Conservation (phyloP, 2,888 invertebrate genomes). For the Pristionchus mayeri region DNA sequence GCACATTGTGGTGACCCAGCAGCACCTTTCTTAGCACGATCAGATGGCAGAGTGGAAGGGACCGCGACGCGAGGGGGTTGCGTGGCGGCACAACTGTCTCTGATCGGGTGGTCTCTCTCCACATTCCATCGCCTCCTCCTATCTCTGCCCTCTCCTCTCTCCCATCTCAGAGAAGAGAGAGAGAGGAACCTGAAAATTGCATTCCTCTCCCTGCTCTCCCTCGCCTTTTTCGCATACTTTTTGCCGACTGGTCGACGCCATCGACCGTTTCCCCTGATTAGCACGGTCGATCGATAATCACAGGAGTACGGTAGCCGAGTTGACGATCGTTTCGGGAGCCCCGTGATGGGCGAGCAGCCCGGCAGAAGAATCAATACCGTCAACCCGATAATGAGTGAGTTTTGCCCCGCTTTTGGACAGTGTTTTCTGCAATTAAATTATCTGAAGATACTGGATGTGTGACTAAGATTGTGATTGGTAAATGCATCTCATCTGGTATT, state of each 20-base stretch:
- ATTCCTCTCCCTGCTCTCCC: constrained; percentile 7
- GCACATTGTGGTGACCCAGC: neutral
- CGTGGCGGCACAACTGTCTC: constrained; percentile 40
- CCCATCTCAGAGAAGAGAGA: neutral
- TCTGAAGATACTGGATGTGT: too few relatives aligned
- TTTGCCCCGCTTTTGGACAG: neutral
- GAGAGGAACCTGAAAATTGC: constrained; percentile 37
- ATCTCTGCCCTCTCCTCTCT: neutral
- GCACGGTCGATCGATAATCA: neutral
- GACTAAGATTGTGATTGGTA: too few relatives aligned
- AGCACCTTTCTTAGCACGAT: neutral
- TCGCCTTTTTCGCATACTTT: constrained; percentile 15
- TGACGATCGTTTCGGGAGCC: neutral
- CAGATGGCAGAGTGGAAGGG: neutral
- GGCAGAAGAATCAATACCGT: constrained; percentile 31
- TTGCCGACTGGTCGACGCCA: neutral
- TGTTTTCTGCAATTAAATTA: too few relatives aligned
- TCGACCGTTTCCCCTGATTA: neutral
- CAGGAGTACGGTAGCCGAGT: neutral
- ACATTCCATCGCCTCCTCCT: constrained; percentile 28
- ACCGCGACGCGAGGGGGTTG: constrained; percentile 36
- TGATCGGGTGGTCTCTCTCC: neutral
- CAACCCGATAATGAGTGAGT: constrained; percentile 39
- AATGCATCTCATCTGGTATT: too few relatives aligned
- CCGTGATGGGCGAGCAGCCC: constrained; percentile 28